Evolutionary conservation across 2,797 vertebrate species (phyloP), one percentile per base, ranked within the genome.

Genomic region (Spondyliosoma cantharus): DNA sequence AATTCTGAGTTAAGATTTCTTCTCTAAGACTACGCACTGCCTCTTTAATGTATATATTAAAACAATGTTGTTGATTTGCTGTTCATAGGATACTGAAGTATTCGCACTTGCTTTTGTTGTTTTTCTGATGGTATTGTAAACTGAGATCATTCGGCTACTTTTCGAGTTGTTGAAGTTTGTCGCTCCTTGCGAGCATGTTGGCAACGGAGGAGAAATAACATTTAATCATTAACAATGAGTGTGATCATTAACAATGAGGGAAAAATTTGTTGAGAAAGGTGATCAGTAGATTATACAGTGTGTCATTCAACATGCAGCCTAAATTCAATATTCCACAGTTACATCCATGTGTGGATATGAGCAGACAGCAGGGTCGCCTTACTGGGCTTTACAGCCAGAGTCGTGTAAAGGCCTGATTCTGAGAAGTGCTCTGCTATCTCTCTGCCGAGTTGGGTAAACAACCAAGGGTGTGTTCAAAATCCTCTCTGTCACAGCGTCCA

Each of bases 401-500:
- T 46, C 46, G 52, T 54, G 43, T 61, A 48, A 78, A 80, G 76
- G 12, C 1, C 12, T 67, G 60, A 49, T 76, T 74, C 56, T 48
- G 48, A 78, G 50, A 81, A 71, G 46, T 60, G 61, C 32, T 46
- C 7, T 54, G 43, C 86, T 79, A 48, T 86, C 69, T 77, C 71
- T 80, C 58, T 52, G 69, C 32, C 46, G 74, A 80, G 84, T 83
- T 62, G 76, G 78, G 84, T 90, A 91, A 91, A 91, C 87, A 90
- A 81, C 69, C 63, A 84, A 84, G 86, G 82, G 82, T 71, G 87
- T 89, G 88, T 90, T 91, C 82, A 78, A 75, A 92, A 87, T 80
- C 86, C 73, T 76, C 68, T 66, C 77, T 77, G 80, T 87, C 87
- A 82, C 50, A 56, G 74, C 82, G 81, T 90, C 89, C 68, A 68